Evolutionary conservation across 2,888 invertebrate genomes (phyloP).

Genomic region (Uloborus plumipes): DNA sequence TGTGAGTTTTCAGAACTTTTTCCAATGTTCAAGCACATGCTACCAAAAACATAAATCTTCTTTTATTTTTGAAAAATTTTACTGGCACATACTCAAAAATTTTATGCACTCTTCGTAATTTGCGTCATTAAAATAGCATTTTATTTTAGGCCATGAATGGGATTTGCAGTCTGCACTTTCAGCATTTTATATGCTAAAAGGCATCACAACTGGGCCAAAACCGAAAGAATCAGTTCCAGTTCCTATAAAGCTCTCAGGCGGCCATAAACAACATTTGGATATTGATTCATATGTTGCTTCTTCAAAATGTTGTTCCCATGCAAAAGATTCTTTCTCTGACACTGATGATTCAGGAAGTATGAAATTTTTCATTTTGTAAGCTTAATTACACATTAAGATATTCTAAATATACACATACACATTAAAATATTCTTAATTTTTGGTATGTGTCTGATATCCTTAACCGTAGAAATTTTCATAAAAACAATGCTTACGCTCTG

Average conservation of each 20-base stretch:
- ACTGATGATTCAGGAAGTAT: slow-evolving; percentile 51
- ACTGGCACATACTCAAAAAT: no score
- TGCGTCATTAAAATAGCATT: no score
- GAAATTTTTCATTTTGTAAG: not conserved
- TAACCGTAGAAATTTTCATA: not conserved
- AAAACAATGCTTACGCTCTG: not conserved
- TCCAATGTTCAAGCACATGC: no score
- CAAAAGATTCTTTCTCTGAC: slow-evolving; percentile 40
- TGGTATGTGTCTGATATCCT: not conserved
- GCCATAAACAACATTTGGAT: slow-evolving; percentile 51
- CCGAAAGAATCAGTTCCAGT: slow-evolving; percentile 39
- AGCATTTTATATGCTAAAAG: slow-evolving; percentile 67
- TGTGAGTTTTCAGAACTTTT: no score
- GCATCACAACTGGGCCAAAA: slow-evolving; percentile 56
- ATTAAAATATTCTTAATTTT: no score
- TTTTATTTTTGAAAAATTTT: no score
- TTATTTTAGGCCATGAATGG: slow-evolving; percentile 66
- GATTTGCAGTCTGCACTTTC: slow-evolving; percentile 66
- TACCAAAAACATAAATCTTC: no score
- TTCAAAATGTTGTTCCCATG: slow-evolving; percentile 25
- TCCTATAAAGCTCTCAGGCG: slow-evolving; percentile 55
- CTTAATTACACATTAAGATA: no score
- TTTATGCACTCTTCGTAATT: no score
- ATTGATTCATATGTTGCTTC: slow-evolving; percentile 26
- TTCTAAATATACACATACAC: no score